Conservation (phyloP, 1,140 invertebrate species). For the Zophobas atratus region DNA sequence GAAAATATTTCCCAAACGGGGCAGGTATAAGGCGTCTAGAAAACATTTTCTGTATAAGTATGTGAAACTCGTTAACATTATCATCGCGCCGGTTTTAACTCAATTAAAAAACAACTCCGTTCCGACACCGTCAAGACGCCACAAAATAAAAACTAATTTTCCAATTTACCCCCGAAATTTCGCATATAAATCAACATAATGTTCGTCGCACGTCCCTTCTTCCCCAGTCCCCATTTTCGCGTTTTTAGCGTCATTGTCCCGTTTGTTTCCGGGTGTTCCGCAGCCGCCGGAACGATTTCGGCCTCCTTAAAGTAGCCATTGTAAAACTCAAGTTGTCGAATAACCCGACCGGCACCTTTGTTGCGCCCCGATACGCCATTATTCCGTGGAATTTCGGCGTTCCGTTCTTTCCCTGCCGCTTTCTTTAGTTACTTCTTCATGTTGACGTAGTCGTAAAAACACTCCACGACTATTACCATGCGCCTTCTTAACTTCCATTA, state of each 20-base stretch:
- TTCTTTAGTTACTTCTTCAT: slow-evolving; percentile 35
- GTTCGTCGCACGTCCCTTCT: too few relatives aligned
- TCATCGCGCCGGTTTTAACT: too few relatives aligned
- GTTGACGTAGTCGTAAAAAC: slow-evolving; percentile 24
- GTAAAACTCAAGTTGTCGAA: slow-evolving; percentile 45
- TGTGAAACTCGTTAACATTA: too few relatives aligned
- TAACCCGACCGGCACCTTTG: slow-evolving; percentile 17
- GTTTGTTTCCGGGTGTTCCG: slow-evolving; percentile 46
- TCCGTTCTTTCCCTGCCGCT: slow-evolving; percentile 4
- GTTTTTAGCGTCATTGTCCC: neutral
- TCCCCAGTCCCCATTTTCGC: neutral
- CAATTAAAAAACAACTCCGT: too few relatives aligned
- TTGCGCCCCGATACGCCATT: slow-evolving; percentile 30
- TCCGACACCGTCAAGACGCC: too few relatives aligned
- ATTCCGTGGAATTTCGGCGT: slow-evolving; percentile 8
- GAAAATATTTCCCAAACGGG: too few relatives aligned
- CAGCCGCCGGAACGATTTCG: slow-evolving; percentile 43
- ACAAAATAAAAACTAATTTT: too few relatives aligned
- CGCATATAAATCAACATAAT: too few relatives aligned
- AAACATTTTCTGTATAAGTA: too few relatives aligned
- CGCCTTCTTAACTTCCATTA: slow-evolving; percentile 33
- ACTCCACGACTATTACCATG: slow-evolving; percentile 3
- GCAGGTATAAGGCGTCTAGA: too few relatives aligned
- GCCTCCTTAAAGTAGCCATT: slow-evolving; percentile 45
- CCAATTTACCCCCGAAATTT: too few relatives aligned